Conservation (phyloP, 2,113 vertebrate genomes). For the Mormyrus iriodes region DNA sequence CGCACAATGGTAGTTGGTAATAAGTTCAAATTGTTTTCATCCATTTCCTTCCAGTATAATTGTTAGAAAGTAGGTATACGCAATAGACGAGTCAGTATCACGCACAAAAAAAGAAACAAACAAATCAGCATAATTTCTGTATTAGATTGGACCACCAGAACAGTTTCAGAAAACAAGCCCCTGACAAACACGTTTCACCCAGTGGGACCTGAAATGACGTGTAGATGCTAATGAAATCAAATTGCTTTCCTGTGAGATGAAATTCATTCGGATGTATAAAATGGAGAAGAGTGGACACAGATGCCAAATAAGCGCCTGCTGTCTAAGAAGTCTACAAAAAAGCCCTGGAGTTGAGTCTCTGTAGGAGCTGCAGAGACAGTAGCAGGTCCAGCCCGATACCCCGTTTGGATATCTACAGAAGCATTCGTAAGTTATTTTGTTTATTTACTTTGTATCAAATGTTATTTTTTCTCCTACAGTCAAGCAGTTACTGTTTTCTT, state of each 20-base stretch:
- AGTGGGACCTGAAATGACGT: conserved; percentile 69
- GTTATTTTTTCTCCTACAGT: neutral
- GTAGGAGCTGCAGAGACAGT: conserved; percentile 9
- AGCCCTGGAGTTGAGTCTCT: conserved; percentile 36
- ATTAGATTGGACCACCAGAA: conserved; percentile 17
- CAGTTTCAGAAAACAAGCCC: conserved; percentile 36
- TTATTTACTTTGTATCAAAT: neutral
- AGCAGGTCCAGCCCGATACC: conserved; percentile 6
- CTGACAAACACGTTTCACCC: conserved; percentile 46
- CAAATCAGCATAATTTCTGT: conserved; percentile 22
- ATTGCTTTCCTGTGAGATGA: conserved; percentile 46
- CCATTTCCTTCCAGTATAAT: neutral
- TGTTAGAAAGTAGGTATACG: neutral
- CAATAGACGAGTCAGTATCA: conserved; percentile 23
- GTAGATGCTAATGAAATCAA: conserved; percentile 52
- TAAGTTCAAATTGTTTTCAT: neutral
- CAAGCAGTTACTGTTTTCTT: neutral
- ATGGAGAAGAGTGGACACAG: conserved; percentile 14
- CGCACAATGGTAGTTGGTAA: neutral
- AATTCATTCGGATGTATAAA: conserved; percentile 58
- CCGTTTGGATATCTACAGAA: neutral
- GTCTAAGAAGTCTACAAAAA: conserved; percentile 20
- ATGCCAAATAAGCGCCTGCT: neutral
- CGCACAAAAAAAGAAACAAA: neutral
- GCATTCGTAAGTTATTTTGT: conserved; percentile 11